Base-by-base conservation (phyloP, 2,888 invertebrate species). In the Limnephilus marmoratus region DNA sequence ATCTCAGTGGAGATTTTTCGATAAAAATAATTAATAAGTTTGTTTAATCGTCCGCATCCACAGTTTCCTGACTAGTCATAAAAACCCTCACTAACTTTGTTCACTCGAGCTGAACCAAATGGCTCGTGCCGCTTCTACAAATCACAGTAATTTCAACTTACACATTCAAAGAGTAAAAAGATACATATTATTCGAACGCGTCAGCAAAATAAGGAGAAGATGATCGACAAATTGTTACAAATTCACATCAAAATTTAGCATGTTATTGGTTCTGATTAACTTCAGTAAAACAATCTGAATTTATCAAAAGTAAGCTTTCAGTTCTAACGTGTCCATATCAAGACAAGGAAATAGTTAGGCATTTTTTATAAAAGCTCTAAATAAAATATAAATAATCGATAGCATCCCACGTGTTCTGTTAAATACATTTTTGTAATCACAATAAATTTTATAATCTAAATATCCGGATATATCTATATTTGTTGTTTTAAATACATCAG, bases 1-100 rank as follows among this genome's bases (percentile, higher is more conserved):
- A 68, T 68, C 68, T 68, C 15, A 0, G 24, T 12, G 82, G 24
- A 83, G 82, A 83, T 37, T 34, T 83, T 83, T 18, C 7, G 68
- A 68, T n/a, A 68, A 68, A 88, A 34, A 18, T 53, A 88, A 88
- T 88, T 88, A 88, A 88, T 88, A 88, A 80, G 80, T 80, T 49
- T 13, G 31, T 37, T 88, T 88, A 88, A 80, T 88, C 88, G 88
- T 34, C 53, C 88, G 88, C 80, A 15, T 49, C 88, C 88, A 80
- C 68, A n/a, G 80, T 88, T 88, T 88, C 88, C 88, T 88, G 88
- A 80, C 34, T 37, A 11, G 34, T 29, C 41, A 85, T 41, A 41
- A 85, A 85, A 85, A 85, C 34, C n/a, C 85, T 68, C 45, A 41
- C 85, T 68, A 24, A 37, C 31, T 37, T 24, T 34, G 31, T 37